phyloP scores from a whole-genome alignment of 1,140 invertebrate genomes.

The Caenorhabditis tropicalis region DNA sequence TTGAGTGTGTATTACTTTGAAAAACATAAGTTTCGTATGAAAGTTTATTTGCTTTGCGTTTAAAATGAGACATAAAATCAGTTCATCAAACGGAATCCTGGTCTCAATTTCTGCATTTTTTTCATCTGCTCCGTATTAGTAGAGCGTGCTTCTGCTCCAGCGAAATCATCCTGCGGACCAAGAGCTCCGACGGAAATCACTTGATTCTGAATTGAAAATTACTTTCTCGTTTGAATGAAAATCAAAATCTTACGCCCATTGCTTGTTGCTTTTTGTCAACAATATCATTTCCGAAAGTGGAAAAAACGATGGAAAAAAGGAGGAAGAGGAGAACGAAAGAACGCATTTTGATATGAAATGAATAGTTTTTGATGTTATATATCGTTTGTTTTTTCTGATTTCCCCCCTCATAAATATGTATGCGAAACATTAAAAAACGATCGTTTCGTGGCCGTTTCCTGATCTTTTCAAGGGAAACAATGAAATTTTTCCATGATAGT shows the following conservation, averaged over 20 bases:
- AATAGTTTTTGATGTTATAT: background rate
- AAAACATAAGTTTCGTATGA: too few relatives aligned
- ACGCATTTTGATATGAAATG: background rate
- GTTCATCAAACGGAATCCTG: conserved; percentile 15
- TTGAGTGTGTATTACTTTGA: too few relatives aligned
- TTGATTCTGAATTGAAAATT: background rate
- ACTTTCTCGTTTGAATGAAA: too few relatives aligned
- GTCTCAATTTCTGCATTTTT: background rate
- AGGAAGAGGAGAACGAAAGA: background rate
- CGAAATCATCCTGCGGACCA: background rate
- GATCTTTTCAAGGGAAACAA: too few relatives aligned
- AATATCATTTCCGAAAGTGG: background rate
- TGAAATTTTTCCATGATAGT: too few relatives aligned
- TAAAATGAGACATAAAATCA: background rate
- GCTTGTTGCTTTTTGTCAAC: background rate
- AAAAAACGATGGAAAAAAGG: background rate
- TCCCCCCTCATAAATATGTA: background rate
- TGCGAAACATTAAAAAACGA: background rate
- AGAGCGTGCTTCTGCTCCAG: background rate
- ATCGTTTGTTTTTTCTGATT: background rate
- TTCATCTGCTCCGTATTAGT: conserved; percentile 12
- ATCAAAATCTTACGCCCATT: background rate
- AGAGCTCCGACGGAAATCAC: background rate
- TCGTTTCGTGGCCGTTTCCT: too few relatives aligned
- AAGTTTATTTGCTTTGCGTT: too few relatives aligned